phyloP scores from a whole-genome alignment of 1,140 invertebrate species.

The Drosophila tropicalis region DNA sequence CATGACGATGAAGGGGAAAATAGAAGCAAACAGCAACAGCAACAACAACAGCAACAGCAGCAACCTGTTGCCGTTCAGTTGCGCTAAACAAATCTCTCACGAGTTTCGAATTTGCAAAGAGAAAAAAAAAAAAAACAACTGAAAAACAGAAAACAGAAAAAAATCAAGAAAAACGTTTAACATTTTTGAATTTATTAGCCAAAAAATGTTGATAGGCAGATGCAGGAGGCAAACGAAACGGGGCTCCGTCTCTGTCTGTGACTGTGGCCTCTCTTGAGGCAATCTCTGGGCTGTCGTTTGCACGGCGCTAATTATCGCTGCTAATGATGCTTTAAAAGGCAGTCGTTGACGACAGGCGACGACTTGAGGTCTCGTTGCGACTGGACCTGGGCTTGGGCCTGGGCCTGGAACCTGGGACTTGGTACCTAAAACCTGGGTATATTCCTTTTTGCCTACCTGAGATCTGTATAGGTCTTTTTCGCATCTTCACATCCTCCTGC shows the following conservation, averaged over 20 bases:
- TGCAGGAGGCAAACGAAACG: background rate
- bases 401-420: constrained; percentile 21
- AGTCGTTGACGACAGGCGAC: constrained; percentile 78
- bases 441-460: constrained; percentile 19
- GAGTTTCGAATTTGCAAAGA: constrained; percentile 75
- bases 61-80: constrained; percentile 52
- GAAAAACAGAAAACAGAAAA: constrained; percentile 19
- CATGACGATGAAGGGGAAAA: constrained; percentile 60
- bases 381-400: constrained; percentile 21
- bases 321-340: constrained; percentile 82
- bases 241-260: constrained; percentile 7
- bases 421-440: constrained; percentile 27
- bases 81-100: constrained; percentile 72
- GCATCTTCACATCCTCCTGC: background rate
- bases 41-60: constrained; percentile 17
- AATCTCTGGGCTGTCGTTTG: constrained; percentile 77
- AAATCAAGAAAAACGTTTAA: constrained; percentile 67
- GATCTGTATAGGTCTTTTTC: constrained; percentile 12
- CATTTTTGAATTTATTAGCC: constrained; percentile 80
- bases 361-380: constrained; percentile 25
- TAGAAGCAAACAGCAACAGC: constrained; percentile 42
- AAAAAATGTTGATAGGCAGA: constrained; percentile 44
- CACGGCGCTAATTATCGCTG: constrained; percentile 82
- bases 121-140: constrained; percentile 42
- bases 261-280: constrained; percentile 36